These are phyloP conservation scores for Epizoanthus ramosus DNA, from an alignment of 92 coral and sea anemone species.

Conservation along the genomic window DNA sequence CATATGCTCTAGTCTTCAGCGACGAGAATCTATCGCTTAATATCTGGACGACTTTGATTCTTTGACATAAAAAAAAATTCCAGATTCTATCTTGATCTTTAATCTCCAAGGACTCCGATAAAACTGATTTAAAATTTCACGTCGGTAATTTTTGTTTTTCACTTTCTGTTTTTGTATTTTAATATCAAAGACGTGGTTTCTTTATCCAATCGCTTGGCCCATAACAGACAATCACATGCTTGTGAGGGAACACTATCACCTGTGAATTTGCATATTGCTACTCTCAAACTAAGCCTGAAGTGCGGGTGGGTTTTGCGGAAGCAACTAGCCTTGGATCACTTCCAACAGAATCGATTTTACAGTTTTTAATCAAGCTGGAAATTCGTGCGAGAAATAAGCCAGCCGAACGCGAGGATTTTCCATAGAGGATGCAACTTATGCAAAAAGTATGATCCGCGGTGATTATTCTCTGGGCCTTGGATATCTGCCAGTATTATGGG, in stretches of 20 bases:
- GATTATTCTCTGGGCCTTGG: conserved; percentile 91
- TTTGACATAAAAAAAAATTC: background rate
- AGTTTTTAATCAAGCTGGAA: background rate
- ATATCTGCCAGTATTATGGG: conserved; percentile 92
- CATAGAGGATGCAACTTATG: background rate
- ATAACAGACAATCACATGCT: conserved; percentile 20
- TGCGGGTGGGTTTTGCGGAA: conserved; percentile 15
- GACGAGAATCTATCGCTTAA: background rate
- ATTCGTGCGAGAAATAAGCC: background rate
- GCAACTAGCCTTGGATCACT: background rate
- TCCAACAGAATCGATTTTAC: background rate
- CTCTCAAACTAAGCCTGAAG: conserved; percentile 11
- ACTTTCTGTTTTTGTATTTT: conserved; percentile 29
- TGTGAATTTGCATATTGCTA: conserved; percentile 30
- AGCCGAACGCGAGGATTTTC: background rate
- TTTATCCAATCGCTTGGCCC: conserved; percentile 15
- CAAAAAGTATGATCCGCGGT: conserved; percentile 50
- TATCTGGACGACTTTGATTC: background rate
- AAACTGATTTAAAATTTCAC: conserved; percentile 8
- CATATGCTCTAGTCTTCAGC: background rate
- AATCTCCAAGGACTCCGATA: conserved; percentile 18
- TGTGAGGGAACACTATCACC: conserved; percentile 29
- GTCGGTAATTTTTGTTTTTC: conserved; percentile 22
- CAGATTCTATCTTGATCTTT: conserved; percentile 29
- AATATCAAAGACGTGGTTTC: conserved; percentile 14